Evolutionary conservation across 2,797 vertebrate genomes (phyloP).

Genomic region (Eutrigla gurnardus): DNA sequence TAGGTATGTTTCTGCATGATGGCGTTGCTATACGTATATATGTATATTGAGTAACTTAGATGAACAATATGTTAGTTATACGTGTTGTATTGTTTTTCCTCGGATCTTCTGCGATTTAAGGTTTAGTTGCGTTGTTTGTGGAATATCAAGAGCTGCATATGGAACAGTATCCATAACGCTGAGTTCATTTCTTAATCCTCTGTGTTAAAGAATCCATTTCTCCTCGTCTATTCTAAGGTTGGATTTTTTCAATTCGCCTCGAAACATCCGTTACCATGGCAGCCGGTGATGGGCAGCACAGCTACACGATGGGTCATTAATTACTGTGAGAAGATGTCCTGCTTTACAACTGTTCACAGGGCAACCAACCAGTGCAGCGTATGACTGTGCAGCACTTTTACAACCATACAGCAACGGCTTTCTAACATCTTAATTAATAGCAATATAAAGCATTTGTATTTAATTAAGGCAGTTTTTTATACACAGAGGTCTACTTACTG

Average conservation of each 20-base stretch:
- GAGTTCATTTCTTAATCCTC: background rate
- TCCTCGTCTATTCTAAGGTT: conserved; percentile 26
- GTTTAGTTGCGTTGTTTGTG: background rate
- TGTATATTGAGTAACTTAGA: background rate
- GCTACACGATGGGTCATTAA: conserved; percentile 49
- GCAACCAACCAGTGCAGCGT: conserved; percentile 26
- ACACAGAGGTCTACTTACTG: background rate
- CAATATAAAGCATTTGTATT: conserved; percentile 12
- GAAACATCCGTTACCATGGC: conserved; percentile 41
- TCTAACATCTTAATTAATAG: background rate
- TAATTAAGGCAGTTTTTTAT: conserved; percentile 5
- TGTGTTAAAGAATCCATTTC: conserved; percentile 3
- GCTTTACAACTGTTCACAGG: conserved; percentile 42
- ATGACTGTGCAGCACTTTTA: conserved; percentile 24
- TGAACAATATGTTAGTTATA: too few species aligned
- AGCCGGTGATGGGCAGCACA: conserved; percentile 47
- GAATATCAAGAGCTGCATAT: background rate
- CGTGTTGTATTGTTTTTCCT: background rate
- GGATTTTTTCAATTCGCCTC: conserved; percentile 28
- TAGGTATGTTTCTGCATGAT: background rate
- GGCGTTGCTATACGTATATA: background rate
- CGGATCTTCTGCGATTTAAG: background rate
- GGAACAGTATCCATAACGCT: background rate
- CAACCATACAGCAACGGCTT: too few species aligned
- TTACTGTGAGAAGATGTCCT: conserved; percentile 39